Conservation (phyloP, 2,113 vertebrate genomes). For the Laterallus jamaicensis region DNA sequence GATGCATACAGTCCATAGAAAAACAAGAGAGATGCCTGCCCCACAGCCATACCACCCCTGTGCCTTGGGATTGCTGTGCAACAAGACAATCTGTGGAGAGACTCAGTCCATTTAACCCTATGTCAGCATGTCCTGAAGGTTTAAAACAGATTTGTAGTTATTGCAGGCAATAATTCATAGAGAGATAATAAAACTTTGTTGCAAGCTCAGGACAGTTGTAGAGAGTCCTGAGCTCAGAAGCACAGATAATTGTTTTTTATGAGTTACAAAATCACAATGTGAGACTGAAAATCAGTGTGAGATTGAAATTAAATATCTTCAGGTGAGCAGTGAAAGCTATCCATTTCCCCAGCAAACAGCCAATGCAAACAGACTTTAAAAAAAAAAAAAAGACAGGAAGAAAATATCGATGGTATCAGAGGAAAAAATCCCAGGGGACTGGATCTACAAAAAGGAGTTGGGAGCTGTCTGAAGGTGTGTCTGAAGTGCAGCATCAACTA, state of each 20-base stretch:
- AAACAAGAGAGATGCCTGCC: neutral
- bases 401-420: neutral
- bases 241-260: neutral
- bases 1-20: neutral
- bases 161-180: neutral
- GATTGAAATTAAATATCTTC: neutral
- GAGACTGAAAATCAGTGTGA: neutral
- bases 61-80: neutral
- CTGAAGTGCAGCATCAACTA: neutral
- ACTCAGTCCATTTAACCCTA: neutral
- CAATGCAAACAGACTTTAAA: neutral
- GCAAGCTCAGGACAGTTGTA: neutral
- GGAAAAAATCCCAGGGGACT: neutral
- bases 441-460: neutral
- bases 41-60: neutral
- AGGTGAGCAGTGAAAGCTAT: neutral
- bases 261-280: neutral
- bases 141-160: neutral
- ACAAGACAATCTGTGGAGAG: neutral
- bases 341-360: neutral
- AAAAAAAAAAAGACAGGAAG: neutral
- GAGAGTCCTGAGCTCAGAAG: neutral
- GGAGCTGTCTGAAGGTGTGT: neutral
- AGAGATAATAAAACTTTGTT: neutral
- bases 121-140: neutral